These are phyloP conservation scores for Pollenia griseotomentosa DNA, from an alignment of 2,888 invertebrate genomes.

Conservation along the genomic window DNA sequence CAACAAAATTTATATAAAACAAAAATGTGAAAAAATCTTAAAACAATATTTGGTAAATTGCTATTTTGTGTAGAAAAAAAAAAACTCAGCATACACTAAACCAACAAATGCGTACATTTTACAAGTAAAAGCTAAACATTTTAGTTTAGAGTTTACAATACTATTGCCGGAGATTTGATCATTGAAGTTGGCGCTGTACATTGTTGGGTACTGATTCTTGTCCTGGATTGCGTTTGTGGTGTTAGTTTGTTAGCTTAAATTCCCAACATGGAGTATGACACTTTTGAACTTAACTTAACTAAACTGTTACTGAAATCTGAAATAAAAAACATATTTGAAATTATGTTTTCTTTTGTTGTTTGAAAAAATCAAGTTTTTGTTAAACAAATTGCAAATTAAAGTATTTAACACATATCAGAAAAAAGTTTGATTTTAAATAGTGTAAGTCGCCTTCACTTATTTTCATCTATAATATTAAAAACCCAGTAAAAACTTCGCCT, in stretches of 20 bases:
- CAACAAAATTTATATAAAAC: not conserved
- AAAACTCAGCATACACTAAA: not conserved
- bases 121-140: slow-evolving; percentile 1
- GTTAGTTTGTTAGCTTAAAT: not conserved
- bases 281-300: not conserved
- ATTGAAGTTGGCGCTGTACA: not conserved
- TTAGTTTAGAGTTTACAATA: slow-evolving; percentile 18
- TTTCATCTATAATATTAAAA: no score
- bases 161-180: slow-evolving; percentile 3
- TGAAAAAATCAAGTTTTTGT: no score
- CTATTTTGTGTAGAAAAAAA: not conserved
- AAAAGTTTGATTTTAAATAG: no score
- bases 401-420: no score
- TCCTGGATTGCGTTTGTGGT: not conserved
- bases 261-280: not conserved
- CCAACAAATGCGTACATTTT: slow-evolving; percentile 24
- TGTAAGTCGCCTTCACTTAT: no score
- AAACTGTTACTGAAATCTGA: not conserved
- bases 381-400: no score
- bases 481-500: no score
- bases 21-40: not conserved
- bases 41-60: slow-evolving; percentile 49
- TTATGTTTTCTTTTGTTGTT: slow-evolving; percentile 1
- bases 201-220: not conserved
- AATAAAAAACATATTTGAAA: not conserved